Evolutionary conservation across 2,888 invertebrate species (phyloP).

Genomic region (Sipha maydis): DNA sequence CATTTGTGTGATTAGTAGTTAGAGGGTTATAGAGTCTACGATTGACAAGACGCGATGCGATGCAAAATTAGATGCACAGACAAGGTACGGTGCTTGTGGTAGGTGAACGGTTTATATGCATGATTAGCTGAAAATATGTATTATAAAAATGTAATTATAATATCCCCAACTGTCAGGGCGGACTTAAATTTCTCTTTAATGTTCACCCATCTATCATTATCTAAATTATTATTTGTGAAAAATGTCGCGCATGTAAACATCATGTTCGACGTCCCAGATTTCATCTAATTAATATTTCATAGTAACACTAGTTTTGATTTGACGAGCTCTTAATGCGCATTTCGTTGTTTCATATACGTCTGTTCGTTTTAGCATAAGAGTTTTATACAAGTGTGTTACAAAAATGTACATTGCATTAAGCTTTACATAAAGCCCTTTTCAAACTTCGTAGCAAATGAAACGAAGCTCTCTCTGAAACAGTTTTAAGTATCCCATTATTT

Average conservation of each 20-base stretch:
- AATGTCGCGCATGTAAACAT: neutral
- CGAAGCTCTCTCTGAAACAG: neutral
- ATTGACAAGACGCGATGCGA: too few species aligned
- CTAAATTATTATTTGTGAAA: neutral
- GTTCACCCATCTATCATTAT: neutral
- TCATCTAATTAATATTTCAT: neutral
- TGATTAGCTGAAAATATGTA: too few species aligned
- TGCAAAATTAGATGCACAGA: too few species aligned
- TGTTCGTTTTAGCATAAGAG: neutral
- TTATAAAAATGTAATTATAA: too few species aligned
- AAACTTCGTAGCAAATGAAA: neutral
- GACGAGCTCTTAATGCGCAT: neutral
- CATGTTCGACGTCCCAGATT: neutral
- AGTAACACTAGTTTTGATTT: neutral
- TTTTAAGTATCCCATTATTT: constrained; percentile 47
- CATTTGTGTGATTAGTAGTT: too few species aligned
- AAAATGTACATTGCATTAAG: constrained; percentile 3
- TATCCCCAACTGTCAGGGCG: neutral
- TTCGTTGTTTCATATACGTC: neutral
- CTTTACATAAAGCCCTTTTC: constrained; percentile 20
- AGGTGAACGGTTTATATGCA: too few species aligned
- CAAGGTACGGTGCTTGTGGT: too few species aligned
- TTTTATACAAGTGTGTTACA: neutral
- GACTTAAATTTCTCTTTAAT: neutral
- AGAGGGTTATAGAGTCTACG: too few species aligned